These are phyloP conservation scores for Lepus oiostolus DNA, from an alignment of 2,797 vertebrate species.

Conservation along the genomic window DNA sequence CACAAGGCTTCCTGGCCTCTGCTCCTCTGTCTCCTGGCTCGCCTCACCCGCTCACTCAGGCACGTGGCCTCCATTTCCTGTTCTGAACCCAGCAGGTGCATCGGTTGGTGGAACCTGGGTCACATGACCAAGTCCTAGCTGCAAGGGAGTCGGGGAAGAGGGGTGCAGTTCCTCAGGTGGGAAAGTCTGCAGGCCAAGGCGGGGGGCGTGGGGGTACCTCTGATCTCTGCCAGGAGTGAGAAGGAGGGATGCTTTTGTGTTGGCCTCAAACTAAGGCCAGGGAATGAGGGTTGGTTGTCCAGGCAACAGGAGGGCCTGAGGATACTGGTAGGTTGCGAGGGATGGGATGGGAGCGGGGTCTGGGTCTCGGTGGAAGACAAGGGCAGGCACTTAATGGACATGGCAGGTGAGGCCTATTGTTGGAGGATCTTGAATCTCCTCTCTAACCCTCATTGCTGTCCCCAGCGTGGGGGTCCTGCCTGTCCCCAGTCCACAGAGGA, in stretches of 20 bases:
- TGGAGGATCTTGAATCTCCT: neutral
- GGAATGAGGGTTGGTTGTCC: neutral
- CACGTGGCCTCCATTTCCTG: neutral
- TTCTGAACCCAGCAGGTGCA: neutral
- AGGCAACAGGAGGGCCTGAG: accelerated
- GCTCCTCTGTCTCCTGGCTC: neutral
- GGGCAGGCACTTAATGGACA: neutral
- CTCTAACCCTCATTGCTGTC: neutral
- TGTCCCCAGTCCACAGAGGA: no score
- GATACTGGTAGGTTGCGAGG: neutral
- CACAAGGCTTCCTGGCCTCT: neutral
- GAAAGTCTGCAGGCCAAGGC: neutral
- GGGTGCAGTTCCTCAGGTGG: neutral
- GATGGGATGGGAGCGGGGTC: neutral
- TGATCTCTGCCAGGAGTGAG: neutral
- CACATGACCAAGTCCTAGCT: neutral
- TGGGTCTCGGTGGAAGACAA: neutral
- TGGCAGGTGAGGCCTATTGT: neutral
- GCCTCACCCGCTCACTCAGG: neutral
- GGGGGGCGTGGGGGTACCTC: neutral
- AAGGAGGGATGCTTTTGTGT: neutral
- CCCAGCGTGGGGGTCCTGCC: neutral
- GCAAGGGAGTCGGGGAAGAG: neutral
- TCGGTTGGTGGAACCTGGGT: neutral
- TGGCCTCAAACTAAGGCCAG: neutral